Conservation (phyloP, 1,140 invertebrate genomes). For the Hylaeus anthracinus region DNA sequence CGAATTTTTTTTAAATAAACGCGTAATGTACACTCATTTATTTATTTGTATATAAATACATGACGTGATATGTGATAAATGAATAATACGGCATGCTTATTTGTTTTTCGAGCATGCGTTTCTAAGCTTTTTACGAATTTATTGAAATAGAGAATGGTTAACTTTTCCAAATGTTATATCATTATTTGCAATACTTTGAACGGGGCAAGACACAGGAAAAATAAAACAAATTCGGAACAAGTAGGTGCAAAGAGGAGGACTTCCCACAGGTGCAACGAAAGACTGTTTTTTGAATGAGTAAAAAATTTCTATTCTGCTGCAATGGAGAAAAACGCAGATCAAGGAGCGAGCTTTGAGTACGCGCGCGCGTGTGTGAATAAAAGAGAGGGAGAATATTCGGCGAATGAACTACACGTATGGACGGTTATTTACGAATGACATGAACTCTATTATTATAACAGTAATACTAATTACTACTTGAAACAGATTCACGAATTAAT, state of each 20-base stretch:
- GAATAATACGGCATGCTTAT: slow-evolving; percentile 11
- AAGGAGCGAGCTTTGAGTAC: slow-evolving; percentile 24
- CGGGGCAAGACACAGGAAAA: not conserved
- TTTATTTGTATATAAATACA: slow-evolving; percentile 54
- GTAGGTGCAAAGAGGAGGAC: slow-evolving; percentile 47
- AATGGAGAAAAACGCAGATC: slow-evolving; percentile 27
- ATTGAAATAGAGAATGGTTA: not conserved
- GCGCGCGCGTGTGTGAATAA: slow-evolving; percentile 33
- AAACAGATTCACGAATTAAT: slow-evolving; percentile 54
- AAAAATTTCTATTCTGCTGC: slow-evolving; percentile 50
- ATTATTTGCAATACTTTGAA: not conserved
- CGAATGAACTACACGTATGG: slow-evolving; percentile 42
- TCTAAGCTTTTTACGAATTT: slow-evolving; percentile 24
- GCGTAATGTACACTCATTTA: slow-evolving; percentile 38
- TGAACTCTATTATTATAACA: slow-evolving; percentile 54
- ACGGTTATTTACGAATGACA: slow-evolving; percentile 53
- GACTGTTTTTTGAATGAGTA: slow-evolving; percentile 69
- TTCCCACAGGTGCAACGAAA: slow-evolving; percentile 65
- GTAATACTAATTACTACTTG: slow-evolving; percentile 58
- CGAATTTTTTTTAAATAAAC: not conserved
- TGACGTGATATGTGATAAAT: slow-evolving; percentile 34
- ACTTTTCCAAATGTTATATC: not conserved
- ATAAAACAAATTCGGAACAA: slow-evolving; percentile 23
- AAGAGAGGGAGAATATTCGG: slow-evolving; percentile 34
- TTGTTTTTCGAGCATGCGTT: slow-evolving; percentile 3